These are phyloP conservation scores for Tipula helvola DNA, from an alignment of 2,888 invertebrate species.

Conservation along the genomic window DNA sequence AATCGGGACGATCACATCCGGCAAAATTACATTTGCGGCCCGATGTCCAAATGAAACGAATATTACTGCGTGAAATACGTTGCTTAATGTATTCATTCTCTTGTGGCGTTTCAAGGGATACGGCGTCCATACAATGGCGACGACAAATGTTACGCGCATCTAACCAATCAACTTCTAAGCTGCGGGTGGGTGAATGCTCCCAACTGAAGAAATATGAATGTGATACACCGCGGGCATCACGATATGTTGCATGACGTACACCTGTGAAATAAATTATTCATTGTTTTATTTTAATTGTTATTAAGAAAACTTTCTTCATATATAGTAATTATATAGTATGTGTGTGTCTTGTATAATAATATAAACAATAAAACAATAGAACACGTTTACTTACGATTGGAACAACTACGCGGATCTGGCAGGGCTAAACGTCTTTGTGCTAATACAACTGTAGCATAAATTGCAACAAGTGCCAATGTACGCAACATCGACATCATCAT, in stretches of 20 bases:
- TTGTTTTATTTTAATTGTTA: neutral
- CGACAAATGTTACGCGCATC: conserved; percentile 85
- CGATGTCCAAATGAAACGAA: conserved; percentile 81
- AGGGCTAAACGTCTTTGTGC: conserved; percentile 76
- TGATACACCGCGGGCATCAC: conserved; percentile 74
- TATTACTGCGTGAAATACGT: conserved; percentile 64
- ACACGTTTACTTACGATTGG: conserved; percentile 58
- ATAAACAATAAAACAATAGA: neutral
- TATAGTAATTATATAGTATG: neutral
- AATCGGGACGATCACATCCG: conserved; percentile 69
- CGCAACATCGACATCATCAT: conserved; percentile 24
- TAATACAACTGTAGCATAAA: conserved; percentile 51
- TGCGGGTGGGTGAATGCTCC: conserved; percentile 73
- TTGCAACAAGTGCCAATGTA: conserved; percentile 45
- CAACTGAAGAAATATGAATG: conserved; percentile 92
- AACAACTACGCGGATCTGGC: conserved; percentile 80
- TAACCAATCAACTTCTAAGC: conserved; percentile 78
- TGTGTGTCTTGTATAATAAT: neutral
- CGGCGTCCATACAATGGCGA: conserved; percentile 88
- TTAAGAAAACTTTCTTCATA: neutral
- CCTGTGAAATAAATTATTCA: conserved; percentile 37
- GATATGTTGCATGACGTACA: conserved; percentile 76
- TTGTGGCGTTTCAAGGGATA: conserved; percentile 79
- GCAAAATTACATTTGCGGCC: conserved; percentile 88
- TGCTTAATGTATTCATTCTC: conserved; percentile 84